Percentiles rank a stretch among this genome's conserved stretches.
Evolutionary conservation across 1,140 invertebrate genomes (phyloP).

Genomic region (Caenorhabditis inopinata): DNA sequence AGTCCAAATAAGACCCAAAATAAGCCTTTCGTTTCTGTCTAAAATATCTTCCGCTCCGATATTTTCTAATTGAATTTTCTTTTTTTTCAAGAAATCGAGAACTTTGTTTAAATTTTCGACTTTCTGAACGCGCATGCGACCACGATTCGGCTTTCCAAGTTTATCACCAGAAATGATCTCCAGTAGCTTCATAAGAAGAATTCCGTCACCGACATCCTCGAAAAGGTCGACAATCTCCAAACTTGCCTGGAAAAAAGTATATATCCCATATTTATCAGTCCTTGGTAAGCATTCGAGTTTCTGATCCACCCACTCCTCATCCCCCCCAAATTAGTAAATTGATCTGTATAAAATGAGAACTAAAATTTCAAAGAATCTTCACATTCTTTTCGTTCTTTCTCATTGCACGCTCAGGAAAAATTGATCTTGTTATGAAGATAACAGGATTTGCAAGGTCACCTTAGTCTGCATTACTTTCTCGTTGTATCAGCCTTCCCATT

Average conservation of each 20-base stretch:
- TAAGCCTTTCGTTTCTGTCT: constrained; percentile 88
- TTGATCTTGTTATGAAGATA: neutral
- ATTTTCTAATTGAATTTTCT: constrained; percentile 76
- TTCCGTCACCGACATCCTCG: constrained; percentile 89
- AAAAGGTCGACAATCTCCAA: constrained; percentile 97
- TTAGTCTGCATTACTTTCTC: constrained; percentile 15
- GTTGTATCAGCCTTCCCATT: neutral
- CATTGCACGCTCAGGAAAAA: neutral
- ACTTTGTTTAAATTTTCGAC: constrained; percentile 99
- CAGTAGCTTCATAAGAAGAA: constrained; percentile 89
- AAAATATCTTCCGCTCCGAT: constrained; percentile 99
- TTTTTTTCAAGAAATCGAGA: constrained; percentile 87
- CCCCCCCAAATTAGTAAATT: too few relatives aligned
- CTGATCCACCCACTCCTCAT: too few relatives aligned
- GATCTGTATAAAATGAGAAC: too few relatives aligned
- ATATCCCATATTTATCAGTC: too few relatives aligned
- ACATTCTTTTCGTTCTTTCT: constrained; percentile 6
- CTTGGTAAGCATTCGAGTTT: too few relatives aligned
- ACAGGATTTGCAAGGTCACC: constrained; percentile 13
- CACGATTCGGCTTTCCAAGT: constrained; percentile 89
- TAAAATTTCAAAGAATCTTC: too few relatives aligned
- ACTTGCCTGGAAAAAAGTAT: constrained; percentile 70
- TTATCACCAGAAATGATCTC: constrained; percentile 99
- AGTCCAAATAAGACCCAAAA: constrained; percentile 89
- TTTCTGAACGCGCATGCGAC: constrained; percentile 95